Percentiles rank a stretch among this genome's conserved stretches.
Evolutionary conservation across 2,888 invertebrate species (phyloP).

Genomic region (Drosophila multiciliata): DNA sequence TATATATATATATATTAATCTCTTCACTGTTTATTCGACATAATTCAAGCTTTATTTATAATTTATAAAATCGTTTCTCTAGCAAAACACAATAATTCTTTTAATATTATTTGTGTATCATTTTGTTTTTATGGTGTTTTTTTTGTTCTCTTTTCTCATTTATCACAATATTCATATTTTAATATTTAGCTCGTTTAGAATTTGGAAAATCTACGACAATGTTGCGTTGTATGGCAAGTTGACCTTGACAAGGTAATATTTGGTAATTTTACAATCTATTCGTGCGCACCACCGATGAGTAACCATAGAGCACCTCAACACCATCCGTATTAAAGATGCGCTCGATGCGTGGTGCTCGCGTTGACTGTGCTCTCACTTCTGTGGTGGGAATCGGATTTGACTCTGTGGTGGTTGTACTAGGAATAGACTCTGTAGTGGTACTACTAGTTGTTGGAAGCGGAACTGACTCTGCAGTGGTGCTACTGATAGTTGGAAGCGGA

Average conservation of each 20-base stretch:
- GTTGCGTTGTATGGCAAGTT: slow-evolving; percentile 58
- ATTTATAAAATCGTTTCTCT: slow-evolving; percentile 69
- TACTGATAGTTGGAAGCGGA: slow-evolving; percentile 12
- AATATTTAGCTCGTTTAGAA: slow-evolving; percentile 63
- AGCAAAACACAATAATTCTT: slow-evolving; percentile 54
- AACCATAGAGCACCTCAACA: slow-evolving; percentile 81
- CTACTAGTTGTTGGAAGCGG: slow-evolving; percentile 18
- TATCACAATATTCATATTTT: slow-evolving; percentile 65
- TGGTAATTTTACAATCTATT: slow-evolving; percentile 52
- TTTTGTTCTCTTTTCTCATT: slow-evolving; percentile 25
- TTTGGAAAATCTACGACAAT: slow-evolving; percentile 45
- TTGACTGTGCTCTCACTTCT: slow-evolving; percentile 41
- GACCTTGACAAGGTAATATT: slow-evolving; percentile 72
- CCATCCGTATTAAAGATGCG: slow-evolving; percentile 79
- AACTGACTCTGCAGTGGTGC: slow-evolving; percentile 26
- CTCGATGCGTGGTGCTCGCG: slow-evolving; percentile 67
- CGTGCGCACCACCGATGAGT: slow-evolving; percentile 77
- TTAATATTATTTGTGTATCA: slow-evolving; percentile 52
- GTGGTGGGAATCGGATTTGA: slow-evolving; percentile 16
- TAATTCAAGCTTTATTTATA: slow-evolving; percentile 77
- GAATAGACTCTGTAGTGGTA: slow-evolving; percentile 30
- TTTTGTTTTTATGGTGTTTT: slow-evolving; percentile 7
- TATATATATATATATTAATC: not conserved
- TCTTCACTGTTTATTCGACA: slow-evolving; percentile 40
- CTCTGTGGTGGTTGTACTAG: slow-evolving; percentile 25